These are phyloP conservation scores for Trachelus troglodyta DNA, from an alignment of 2,888 invertebrate species.

Conservation along the genomic window DNA sequence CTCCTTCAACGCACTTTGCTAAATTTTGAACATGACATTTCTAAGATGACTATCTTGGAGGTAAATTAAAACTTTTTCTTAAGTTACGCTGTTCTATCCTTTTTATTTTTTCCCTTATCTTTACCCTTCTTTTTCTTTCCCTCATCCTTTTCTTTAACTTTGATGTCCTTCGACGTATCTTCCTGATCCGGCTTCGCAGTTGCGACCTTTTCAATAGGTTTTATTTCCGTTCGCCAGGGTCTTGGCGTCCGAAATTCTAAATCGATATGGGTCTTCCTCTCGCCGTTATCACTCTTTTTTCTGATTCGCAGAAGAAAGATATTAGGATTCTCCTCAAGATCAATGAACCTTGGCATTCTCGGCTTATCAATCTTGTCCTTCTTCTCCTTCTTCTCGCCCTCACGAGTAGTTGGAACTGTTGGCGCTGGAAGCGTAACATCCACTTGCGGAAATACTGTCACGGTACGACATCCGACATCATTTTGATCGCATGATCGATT, in stretches of 20 bases:
- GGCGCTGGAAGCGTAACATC: slow-evolving; percentile 10
- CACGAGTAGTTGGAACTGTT: neutral
- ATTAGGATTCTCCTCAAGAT: slow-evolving; percentile 56
- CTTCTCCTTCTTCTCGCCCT: slow-evolving; percentile 3
- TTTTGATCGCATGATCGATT: neutral
- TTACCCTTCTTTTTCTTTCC: neutral
- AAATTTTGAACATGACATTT: no score
- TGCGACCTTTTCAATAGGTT: slow-evolving; percentile 1
- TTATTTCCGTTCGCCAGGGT: slow-evolving; percentile 43
- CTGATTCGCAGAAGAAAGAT: slow-evolving; percentile 53
- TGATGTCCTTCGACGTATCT: neutral
- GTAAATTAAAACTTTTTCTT: no score
- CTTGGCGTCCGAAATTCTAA: slow-evolving; percentile 54
- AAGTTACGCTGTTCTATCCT: neutral
- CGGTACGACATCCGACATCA: slow-evolving; percentile 12
- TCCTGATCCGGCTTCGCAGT: neutral
- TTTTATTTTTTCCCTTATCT: slow-evolving; percentile 22
- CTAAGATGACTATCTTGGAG: no score
- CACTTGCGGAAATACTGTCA: slow-evolving; percentile 14
- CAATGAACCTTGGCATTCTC: slow-evolving; percentile 16
- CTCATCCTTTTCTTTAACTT: neutral
- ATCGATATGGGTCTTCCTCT: slow-evolving; percentile 47
- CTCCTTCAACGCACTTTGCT: no score
- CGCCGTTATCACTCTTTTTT: slow-evolving; percentile 39
- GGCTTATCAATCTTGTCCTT: slow-evolving; percentile 8